Percentiles rank a stretch among this genome's conserved stretches.
Evolutionary conservation across 2,888 invertebrate species (phyloP).

Genomic region (Amiota minor): DNA sequence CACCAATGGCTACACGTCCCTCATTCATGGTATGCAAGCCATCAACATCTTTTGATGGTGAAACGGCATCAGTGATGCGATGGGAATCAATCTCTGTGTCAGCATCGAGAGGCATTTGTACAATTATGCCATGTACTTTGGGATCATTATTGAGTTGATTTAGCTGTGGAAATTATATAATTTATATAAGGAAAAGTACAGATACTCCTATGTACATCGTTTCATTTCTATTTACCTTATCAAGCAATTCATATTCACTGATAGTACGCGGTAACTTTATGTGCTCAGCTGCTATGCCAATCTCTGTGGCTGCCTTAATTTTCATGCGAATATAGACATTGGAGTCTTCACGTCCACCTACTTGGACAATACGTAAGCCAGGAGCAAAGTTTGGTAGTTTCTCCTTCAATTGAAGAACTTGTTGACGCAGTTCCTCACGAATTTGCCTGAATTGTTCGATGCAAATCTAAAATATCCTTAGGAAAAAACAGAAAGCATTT

Average conservation of each 20-base stretch:
- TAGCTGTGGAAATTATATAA: conserved; percentile 53
- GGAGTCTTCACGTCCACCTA: conserved; percentile 96
- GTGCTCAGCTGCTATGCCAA: conserved; percentile 89
- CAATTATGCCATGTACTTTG: conserved; percentile 93
- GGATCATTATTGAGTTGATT: conserved; percentile 85
- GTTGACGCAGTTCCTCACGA: conserved; percentile 79
- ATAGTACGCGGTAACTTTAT: conserved; percentile 85
- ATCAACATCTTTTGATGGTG: conserved; percentile 94
- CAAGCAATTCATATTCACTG: conserved; percentile 81
- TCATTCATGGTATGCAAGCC: conserved; percentile 95
- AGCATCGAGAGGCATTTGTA: conserved; percentile 95
- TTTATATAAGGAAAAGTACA: not conserved
- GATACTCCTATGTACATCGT: not conserved
- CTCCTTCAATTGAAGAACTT: conserved; percentile 78
- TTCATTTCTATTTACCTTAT: conserved; percentile 59
- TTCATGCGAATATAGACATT: conserved; percentile 99
- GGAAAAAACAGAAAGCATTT: not conserved
- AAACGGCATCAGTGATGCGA: conserved; percentile 89
- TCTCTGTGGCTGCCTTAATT: conserved; percentile 90
- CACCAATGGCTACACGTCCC: conserved; percentile 91
- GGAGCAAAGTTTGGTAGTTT: conserved; percentile 79
- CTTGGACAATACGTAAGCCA: conserved; percentile 93
- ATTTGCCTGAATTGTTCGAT: not conserved
- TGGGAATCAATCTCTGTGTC: conserved; percentile 88
- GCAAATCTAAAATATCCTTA: not conserved